Evolutionary conservation across 1,140 invertebrate genomes (phyloP).

Genomic region (Portunus trituberculatus): DNA sequence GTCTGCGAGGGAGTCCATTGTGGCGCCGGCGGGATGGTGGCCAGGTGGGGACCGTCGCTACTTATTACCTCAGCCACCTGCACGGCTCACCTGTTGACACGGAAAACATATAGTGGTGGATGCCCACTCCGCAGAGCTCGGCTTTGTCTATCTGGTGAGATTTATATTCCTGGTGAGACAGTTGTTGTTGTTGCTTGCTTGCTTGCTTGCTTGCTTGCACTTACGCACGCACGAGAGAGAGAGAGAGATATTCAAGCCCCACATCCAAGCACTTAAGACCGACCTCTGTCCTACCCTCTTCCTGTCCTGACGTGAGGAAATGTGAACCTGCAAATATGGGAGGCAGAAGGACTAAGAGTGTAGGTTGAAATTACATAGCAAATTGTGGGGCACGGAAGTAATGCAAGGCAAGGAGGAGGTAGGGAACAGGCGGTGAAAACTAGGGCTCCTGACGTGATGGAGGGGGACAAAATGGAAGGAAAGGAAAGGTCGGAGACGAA

Average conservation of each 20-base stretch:
- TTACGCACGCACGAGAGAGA: too few relatives aligned
- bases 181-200: too few relatives aligned
- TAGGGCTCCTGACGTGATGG: not conserved
- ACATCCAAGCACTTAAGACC: not conserved
- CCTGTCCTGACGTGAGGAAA: not conserved
- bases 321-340: not conserved
- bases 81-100: not conserved
- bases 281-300: too few relatives aligned
- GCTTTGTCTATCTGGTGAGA: too few relatives aligned
- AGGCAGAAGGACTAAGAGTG: not conserved
- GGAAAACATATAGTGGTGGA: too few relatives aligned
- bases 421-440: not conserved
- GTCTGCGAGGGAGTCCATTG: not conserved
- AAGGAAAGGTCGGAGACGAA: not conserved
- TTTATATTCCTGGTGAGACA: too few relatives aligned
- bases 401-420: not conserved
- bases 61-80: not conserved
- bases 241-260: too few relatives aligned
- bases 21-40: not conserved
- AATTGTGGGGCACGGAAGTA: not conserved
- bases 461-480: not conserved
- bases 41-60: slow-evolving; percentile 2
- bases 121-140: too few relatives aligned
- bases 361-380: not conserved
- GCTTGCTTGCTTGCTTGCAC: too few relatives aligned